These are phyloP conservation scores for Stenodema calcarata DNA, from an alignment of 2,888 invertebrate species.

Conservation along the genomic window DNA sequence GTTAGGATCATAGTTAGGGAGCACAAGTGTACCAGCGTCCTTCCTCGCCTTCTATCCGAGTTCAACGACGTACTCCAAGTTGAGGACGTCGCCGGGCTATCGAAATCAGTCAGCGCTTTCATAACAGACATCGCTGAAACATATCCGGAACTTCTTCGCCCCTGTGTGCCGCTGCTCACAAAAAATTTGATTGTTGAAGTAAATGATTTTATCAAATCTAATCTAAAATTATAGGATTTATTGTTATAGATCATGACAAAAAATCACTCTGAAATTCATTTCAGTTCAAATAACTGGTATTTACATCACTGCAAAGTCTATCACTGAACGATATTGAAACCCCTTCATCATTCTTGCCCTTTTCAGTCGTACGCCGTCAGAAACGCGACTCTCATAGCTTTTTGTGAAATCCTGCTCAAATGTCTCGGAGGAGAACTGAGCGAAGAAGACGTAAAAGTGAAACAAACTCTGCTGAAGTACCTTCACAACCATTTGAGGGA, in stretches of 20 bases:
- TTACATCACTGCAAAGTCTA: too few species aligned
- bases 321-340: not conserved
- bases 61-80: conserved; percentile 73
- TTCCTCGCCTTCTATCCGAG: conserved; percentile 76
- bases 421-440: conserved; percentile 78
- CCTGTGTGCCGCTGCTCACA: conserved; percentile 68
- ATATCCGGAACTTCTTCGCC: conserved; percentile 68
- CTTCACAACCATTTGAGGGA: conserved; percentile 86
- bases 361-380: conserved; percentile 69
- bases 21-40: conserved; percentile 72
- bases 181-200: conserved; percentile 70
- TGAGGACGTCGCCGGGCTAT: conserved; percentile 55
- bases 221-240: too few species aligned
- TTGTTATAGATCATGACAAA: too few species aligned
- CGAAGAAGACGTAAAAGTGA: conserved; percentile 69
- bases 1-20: conserved; percentile 73
- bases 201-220: conserved; percentile 18
- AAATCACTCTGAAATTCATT: too few species aligned
- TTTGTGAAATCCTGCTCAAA: conserved; percentile 78
- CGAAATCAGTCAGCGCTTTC: conserved; percentile 67
- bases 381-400: conserved; percentile 81
- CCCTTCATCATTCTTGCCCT: not conserved
- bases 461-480: conserved; percentile 81
- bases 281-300: too few species aligned
- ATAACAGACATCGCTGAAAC: conserved; percentile 71